These are phyloP conservation scores for Eremophila alpestris DNA, from an alignment of 2,797 vertebrate genomes.

Conservation along the genomic window DNA sequence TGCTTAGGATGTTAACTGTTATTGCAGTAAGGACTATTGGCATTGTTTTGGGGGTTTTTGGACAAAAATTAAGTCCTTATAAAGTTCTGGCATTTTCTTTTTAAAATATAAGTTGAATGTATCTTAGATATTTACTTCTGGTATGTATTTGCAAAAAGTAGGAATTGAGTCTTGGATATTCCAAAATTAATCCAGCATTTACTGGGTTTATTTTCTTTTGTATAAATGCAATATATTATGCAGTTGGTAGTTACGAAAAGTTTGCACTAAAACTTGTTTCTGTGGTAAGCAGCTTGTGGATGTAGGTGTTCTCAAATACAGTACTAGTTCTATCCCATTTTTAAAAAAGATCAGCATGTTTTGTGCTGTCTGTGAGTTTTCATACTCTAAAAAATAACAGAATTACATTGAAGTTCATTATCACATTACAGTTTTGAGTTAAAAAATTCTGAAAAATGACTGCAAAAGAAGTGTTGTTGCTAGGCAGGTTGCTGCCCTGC, in stretches of 20 bases:
- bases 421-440: not conserved
- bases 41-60: accelerated
- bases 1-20: not conserved
- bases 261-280: not conserved
- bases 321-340: not conserved
- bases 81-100: not conserved
- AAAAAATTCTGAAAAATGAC: not conserved
- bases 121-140: not conserved
- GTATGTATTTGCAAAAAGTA: not conserved
- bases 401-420: not conserved
- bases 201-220: not conserved
- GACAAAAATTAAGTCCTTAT: not conserved
- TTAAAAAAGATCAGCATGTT: not conserved
- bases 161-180: not conserved
- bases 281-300: not conserved
- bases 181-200: not conserved
- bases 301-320: not conserved
- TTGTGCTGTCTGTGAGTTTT: not conserved
- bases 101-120: not conserved
- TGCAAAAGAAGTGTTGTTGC: not conserved
- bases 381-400: not conserved
- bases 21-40: not conserved
- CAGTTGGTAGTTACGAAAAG: accelerated
- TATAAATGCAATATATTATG: not conserved
- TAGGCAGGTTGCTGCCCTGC: not conserved